These are phyloP conservation scores for Prenolepis imparis DNA, from an alignment of 2,888 invertebrate species.

Conservation along the genomic window DNA sequence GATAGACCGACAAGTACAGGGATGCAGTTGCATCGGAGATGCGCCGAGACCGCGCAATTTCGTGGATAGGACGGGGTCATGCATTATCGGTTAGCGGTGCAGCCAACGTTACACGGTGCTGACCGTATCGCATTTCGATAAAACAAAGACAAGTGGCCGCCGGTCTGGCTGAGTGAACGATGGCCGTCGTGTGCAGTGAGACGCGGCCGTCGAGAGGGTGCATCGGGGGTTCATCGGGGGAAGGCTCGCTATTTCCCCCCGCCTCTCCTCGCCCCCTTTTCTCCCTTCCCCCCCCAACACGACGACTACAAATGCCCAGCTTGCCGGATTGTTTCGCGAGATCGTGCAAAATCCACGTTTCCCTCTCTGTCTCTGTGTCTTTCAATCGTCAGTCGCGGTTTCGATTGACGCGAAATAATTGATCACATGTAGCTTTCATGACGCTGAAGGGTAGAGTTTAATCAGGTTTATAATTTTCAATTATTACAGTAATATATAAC, in stretches of 20 bases:
- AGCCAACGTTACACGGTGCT: slow-evolving; percentile 49
- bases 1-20: slow-evolving; percentile 34
- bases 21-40: slow-evolving; percentile 53
- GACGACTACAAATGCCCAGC: slow-evolving; percentile 33
- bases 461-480: slow-evolving; percentile 42
- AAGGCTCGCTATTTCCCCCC: slow-evolving; percentile 3
- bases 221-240: not conserved
- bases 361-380: not conserved
- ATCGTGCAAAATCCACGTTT: slow-evolving; percentile 1
- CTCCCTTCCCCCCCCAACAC: not conserved
- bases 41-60: slow-evolving; percentile 61
- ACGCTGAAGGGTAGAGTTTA: not conserved
- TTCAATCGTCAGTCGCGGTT: not conserved
- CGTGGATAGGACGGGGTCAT: slow-evolving; percentile 58
- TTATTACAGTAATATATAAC: slow-evolving; percentile 17
- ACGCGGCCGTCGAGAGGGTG: slow-evolving; percentile 72
- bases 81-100: slow-evolving; percentile 60
- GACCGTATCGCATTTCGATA: slow-evolving; percentile 69
- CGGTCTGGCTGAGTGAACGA: slow-evolving; percentile 70
- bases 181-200: slow-evolving; percentile 77
- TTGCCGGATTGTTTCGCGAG: slow-evolving; percentile 11
- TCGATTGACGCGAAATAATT: slow-evolving; percentile 18
- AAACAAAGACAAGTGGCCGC: slow-evolving; percentile 77
- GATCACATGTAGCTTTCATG: slow-evolving; percentile 15
- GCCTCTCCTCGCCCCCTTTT: no score